A percentile compares a stretch with the other conserved stretches of the same genome.
Conservation (phyloP, 1,140 invertebrate species). For the Ectropis grisescens region DNA sequence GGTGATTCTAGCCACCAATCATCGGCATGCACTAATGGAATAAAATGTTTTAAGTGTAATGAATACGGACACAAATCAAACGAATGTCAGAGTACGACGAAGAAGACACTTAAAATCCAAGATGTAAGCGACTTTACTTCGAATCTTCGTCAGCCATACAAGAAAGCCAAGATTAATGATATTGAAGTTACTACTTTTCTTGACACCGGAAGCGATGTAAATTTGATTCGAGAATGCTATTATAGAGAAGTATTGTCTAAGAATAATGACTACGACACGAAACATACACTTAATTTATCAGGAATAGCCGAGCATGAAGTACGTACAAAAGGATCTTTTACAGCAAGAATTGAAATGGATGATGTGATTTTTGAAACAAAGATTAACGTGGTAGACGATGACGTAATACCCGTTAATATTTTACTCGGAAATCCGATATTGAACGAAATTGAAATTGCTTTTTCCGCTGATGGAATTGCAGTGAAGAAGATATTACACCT, state of each 20-base stretch:
- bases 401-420: slow-evolving; percentile 11
- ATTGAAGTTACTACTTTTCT: slow-evolving; percentile 6
- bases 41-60: slow-evolving; percentile 24
- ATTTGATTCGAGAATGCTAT: slow-evolving; percentile 7
- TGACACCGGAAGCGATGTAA: slow-evolving; percentile 16
- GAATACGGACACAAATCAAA: slow-evolving; percentile 10
- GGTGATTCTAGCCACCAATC: slow-evolving; percentile 12
- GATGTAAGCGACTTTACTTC: neutral
- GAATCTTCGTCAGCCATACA: too few relatives aligned
- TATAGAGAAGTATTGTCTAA: neutral
- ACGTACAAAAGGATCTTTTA: slow-evolving; percentile 6
- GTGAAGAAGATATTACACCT: slow-evolving; percentile 5
- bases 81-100: slow-evolving; percentile 7
- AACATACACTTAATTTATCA: neutral
- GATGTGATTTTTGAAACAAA: too few relatives aligned
- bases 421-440: slow-evolving; percentile 13
- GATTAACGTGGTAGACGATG: slow-evolving; percentile 13
- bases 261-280: neutral
- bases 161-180: slow-evolving; percentile 9
- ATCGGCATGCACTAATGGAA: slow-evolving; percentile 11
- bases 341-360: slow-evolving; percentile 8
- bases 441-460: slow-evolving; percentile 10
- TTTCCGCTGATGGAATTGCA: slow-evolving; percentile 7
- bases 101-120: slow-evolving; percentile 10
- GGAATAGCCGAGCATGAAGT: slow-evolving; percentile 10